phyloP scores from a whole-genome alignment of 2,113 vertebrate genomes.

The Protomyctophum bolini region DNA sequence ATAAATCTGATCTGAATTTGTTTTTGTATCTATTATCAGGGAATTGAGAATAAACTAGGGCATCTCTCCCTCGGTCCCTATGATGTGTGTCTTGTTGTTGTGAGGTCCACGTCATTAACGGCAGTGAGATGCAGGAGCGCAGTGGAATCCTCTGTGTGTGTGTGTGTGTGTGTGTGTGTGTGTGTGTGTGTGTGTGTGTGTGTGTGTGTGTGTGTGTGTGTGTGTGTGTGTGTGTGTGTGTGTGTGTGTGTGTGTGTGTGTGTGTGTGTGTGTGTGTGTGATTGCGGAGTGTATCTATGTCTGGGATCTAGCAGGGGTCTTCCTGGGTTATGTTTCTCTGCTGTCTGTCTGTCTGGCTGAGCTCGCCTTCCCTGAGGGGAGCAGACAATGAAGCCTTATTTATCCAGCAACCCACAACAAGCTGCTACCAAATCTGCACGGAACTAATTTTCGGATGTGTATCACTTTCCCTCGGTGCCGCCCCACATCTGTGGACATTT shows the following conservation, averaged over 20 bases:
- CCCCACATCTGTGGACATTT: not conserved
- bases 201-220: not conserved
- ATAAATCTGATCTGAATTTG: constrained; percentile 15
- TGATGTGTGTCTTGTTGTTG: not conserved
- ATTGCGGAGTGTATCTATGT: constrained; percentile 41
- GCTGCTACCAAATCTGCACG: not conserved
- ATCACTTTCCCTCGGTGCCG: not conserved
- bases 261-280: not conserved
- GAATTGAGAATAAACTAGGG: constrained; percentile 6
- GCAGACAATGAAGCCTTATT: constrained; percentile 21
- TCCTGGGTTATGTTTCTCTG: constrained; percentile 43
- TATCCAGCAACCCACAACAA: constrained; percentile 19
- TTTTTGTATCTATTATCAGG: constrained; percentile 13
- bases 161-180: not conserved
- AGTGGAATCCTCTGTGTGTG: not conserved
- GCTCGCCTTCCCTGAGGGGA: constrained; percentile 10
- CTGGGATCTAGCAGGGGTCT: constrained; percentile 51
- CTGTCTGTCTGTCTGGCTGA: constrained; percentile 35
- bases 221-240: not conserved
- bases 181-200: not conserved
- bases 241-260: not conserved
- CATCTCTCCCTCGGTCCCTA: constrained; percentile 14
- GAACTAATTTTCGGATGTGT: not conserved
- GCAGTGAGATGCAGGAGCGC: not conserved
- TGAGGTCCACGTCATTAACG: not conserved